Percentiles rank a stretch among this genome's conserved stretches.
Evolutionary conservation across 30 jellyfish, hydroid and myxozoan species (phyloP).

Genomic region (Cassiopea andromeda): DNA sequence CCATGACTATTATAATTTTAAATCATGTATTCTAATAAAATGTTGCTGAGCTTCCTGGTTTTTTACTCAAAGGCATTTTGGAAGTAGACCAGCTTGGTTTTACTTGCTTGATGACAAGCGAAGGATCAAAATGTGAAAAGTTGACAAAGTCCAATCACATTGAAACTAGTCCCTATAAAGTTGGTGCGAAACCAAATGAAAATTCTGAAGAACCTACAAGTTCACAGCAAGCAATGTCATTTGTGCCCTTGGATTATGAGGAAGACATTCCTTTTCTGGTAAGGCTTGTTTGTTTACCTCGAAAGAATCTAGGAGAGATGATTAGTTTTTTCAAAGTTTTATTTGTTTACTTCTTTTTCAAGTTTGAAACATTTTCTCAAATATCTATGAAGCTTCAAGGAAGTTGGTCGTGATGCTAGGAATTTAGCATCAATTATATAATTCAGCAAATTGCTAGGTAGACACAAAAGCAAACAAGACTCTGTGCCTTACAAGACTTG

Average conservation of each 20-base stretch:
- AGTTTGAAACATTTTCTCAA: no score
- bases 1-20: no score
- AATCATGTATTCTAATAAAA: no score
- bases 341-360: no score
- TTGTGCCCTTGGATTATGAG: neutral
- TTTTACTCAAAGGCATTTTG: constrained; percentile 65
- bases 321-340: no score
- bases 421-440: no score
- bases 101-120: constrained; percentile 79
- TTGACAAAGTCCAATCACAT: neutral
- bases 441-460: no score
- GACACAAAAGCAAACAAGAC: no score
- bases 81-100: constrained; percentile 83
- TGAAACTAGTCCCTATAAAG: constrained; percentile 19
- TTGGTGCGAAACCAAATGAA: neutral
- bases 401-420: no score
- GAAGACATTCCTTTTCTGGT: constrained; percentile 22
- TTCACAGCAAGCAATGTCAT: neutral
- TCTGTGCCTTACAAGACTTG: no score
- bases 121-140: constrained; percentile 81
- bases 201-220: neutral
- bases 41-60: neutral
- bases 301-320: no score
- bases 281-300: neutral
- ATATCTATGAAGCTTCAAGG: no score